Conservation (phyloP, 35 echinoderm and acorn worm species). For the Amphiura filiformis region DNA sequence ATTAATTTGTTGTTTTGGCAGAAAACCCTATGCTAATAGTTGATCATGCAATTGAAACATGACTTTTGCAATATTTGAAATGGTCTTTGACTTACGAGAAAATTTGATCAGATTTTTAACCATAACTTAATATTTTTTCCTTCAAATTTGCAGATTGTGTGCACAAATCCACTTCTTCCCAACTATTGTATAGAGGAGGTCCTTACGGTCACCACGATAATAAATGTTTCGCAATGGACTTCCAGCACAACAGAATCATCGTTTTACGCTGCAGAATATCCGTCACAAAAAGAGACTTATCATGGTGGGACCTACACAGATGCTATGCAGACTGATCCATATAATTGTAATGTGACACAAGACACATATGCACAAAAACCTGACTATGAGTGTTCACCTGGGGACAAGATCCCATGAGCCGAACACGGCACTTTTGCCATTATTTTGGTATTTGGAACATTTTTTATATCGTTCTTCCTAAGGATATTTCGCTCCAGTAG, state of each 20-base stretch:
- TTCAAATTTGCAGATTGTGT: slow-evolving; percentile 36
- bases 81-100: too few species aligned
- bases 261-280: not conserved
- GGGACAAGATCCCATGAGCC: slow-evolving; percentile 41
- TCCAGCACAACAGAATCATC: not conserved
- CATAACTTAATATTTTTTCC: too few species aligned
- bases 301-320: not conserved
- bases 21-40: too few species aligned
- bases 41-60: too few species aligned
- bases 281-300: not conserved
- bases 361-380: not conserved
- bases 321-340: not conserved
- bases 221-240: not conserved
- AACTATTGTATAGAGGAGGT: slow-evolving; percentile 18
- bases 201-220: not conserved
- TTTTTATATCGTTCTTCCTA: slow-evolving; percentile 83
- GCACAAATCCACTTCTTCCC: slow-evolving; percentile 39
- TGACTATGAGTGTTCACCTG: slow-evolving; percentile 24
- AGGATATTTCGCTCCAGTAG: slow-evolving; percentile 72
- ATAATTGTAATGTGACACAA: not conserved
- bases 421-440: slow-evolving; percentile 76
- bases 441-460: slow-evolving; percentile 87
- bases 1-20: too few species aligned
- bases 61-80: too few species aligned
- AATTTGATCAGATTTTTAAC: too few species aligned